These are phyloP conservation scores for Hymenochirus boettgeri DNA, from an alignment of 2,113 vertebrate species.

Conservation along the genomic window DNA sequence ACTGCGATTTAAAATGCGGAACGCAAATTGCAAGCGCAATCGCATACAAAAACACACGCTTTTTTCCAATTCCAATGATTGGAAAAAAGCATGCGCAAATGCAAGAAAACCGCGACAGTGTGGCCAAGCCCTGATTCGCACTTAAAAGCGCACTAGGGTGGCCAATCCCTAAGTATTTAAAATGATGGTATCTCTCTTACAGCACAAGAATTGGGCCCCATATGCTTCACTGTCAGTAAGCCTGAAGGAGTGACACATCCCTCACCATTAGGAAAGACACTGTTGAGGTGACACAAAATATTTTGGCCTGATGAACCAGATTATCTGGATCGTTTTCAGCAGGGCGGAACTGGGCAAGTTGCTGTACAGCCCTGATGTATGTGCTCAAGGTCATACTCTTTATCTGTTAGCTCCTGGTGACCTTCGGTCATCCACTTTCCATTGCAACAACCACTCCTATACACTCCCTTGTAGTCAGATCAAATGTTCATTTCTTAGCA, in stretches of 20 bases:
- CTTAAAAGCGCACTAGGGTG: too few relatives aligned
- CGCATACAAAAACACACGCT: too few relatives aligned
- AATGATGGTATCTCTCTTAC: too few relatives aligned
- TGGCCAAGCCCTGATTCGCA: too few relatives aligned
- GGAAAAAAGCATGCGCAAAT: too few relatives aligned
- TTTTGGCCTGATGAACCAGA: conserved; percentile 48
- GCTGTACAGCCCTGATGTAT: conserved; percentile 28
- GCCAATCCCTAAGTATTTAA: too few relatives aligned
- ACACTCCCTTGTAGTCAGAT: conserved; percentile 30
- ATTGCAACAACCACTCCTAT: conserved; percentile 31
- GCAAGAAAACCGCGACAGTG: too few relatives aligned
- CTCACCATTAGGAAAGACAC: conserved; percentile 38
- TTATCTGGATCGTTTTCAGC: conserved; percentile 41
- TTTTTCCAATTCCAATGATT: too few relatives aligned
- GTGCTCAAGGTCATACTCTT: conserved; percentile 49
- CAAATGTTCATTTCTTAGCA: background rate
- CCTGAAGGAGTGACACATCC: conserved; percentile 10
- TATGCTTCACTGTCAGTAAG: too few relatives aligned
- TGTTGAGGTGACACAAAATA: background rate
- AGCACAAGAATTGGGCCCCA: too few relatives aligned
- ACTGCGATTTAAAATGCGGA: too few relatives aligned
- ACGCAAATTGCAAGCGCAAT: too few relatives aligned
- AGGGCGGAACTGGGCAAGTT: conserved; percentile 32
- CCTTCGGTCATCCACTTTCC: conserved; percentile 34
- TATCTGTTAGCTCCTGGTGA: conserved; percentile 45